Evolutionary conservation across 2,113 vertebrate species (phyloP), one percentile per base, ranked within the genome.

Genomic region (Vulpes ferrilata): DNA sequence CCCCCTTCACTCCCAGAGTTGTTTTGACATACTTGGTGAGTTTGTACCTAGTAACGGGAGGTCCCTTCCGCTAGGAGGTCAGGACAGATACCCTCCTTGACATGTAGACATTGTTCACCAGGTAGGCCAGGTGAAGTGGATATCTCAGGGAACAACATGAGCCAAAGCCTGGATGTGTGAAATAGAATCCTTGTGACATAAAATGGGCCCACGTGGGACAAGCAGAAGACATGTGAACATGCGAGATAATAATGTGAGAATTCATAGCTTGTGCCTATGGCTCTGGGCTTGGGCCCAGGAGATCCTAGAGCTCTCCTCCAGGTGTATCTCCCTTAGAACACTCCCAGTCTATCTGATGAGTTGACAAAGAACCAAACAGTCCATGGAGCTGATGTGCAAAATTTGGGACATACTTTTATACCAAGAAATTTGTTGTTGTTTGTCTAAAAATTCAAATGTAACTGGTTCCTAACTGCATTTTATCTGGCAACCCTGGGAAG

Each of bases 381-480:
- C 57, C 53, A 1, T 65, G 38, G 3, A 65, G 20, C 48, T 59
- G 12, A 3, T 10, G 27, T 79, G n/a, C 3, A 30, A 60, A 60
- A 69, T 23, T 82, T 67, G 80, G 82, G 38, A 67, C 2, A 22
- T 48, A 51, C 27, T 89, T 53, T 1, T 65, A 23, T 53, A 32
- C 48, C 11, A 90, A 95, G 22, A 88, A 27, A 27, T 3, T 22
- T 32, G 51, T 78, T 25, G 15, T 79, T 80, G 1, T 85, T 94
- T 93, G 59, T 93, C 57, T 83, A 59, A 78, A 96, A 96, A 81
- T 59, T 81, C 53, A 67, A 7, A 73, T 89, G 59, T 90, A 79
- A 83, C 43, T 64, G 22, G 16, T 19, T 32, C 23, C 35, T 43
- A 43, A 43, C 12, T 88, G 11, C 7, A 35, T 82, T 96, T 57